These are phyloP conservation scores for Rhinichthys klamathensis DNA, from an alignment of 2,113 vertebrate species.

Conservation along the genomic window DNA sequence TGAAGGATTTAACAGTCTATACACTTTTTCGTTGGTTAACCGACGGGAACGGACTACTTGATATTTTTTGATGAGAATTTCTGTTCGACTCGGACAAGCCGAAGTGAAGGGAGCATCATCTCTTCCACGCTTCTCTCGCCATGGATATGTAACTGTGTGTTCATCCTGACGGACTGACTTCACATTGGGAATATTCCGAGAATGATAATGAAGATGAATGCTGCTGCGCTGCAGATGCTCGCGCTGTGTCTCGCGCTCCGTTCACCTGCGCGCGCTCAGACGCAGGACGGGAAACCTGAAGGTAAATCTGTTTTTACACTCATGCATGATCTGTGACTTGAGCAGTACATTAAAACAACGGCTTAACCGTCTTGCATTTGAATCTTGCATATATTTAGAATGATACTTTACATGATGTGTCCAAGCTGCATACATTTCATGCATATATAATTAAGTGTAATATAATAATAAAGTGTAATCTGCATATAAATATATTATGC, in stretches of 20 bases:
- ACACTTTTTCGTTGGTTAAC: not conserved
- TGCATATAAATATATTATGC: not conserved
- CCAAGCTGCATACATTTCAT: not conserved
- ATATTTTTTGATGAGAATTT: not conserved
- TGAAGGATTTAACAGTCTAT: not conserved
- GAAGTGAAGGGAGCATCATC: not conserved
- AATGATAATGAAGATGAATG: conserved; percentile 38
- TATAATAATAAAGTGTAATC: not conserved
- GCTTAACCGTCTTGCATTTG: not conserved
- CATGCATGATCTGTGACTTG: not conserved
- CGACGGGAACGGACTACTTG: not conserved
- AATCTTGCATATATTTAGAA: not conserved
- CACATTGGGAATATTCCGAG: not conserved
- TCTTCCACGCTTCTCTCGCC: not conserved
- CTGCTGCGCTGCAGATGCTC: conserved; percentile 32
- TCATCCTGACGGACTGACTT: not conserved
- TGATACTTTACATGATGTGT: not conserved
- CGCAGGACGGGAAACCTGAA: conserved; percentile 42
- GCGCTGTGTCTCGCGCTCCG: conserved; percentile 36
- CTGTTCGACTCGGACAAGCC: not conserved
- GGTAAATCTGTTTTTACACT: conserved; percentile 14
- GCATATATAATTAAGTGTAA: not conserved
- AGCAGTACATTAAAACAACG: not conserved
- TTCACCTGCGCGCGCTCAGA: conserved; percentile 35
- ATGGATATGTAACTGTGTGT: conserved; percentile 15